phyloP scores from a whole-genome alignment of 1,140 invertebrate genomes.

The Leptoteleia sp. region DNA sequence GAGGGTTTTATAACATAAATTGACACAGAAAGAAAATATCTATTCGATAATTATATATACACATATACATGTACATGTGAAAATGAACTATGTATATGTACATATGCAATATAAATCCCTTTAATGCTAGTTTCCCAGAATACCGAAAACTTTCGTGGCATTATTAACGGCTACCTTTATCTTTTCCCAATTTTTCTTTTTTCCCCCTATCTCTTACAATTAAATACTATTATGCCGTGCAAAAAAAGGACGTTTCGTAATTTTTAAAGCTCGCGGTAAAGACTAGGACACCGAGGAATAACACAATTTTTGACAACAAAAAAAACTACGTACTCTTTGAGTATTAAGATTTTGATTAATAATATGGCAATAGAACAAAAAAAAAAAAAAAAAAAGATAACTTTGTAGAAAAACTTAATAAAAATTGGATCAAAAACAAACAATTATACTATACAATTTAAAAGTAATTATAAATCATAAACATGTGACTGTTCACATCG shows the following conservation, averaged over 20 bases:
- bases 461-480: too few species aligned
- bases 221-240: constrained; percentile 1
- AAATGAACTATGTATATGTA: constrained; percentile 23
- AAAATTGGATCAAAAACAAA: too few species aligned
- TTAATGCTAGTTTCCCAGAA: constrained; percentile 72
- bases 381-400: too few species aligned
- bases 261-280: constrained; percentile 66
- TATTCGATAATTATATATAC: constrained; percentile 26
- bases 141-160: constrained; percentile 64
- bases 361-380: constrained; percentile 41
- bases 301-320: constrained; percentile 16
- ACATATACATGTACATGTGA: constrained; percentile 29
- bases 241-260: constrained; percentile 38
- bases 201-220: constrained; percentile 1
- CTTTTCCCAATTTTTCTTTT: constrained; percentile 6
- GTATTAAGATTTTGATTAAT: constrained; percentile 48
- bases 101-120: constrained; percentile 24
- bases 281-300: constrained; percentile 65
- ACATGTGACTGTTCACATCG: too few species aligned
- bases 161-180: constrained; percentile 1
- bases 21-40: constrained; percentile 55
- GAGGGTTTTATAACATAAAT: constrained; percentile 60
- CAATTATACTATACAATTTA: too few species aligned
- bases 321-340: too few species aligned
- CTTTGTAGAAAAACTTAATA: too few species aligned